Evolutionary conservation across 2,113 vertebrate species (phyloP), one percentile per base, ranked within the genome.

Genomic region (Mesocricetus auratus): DNA sequence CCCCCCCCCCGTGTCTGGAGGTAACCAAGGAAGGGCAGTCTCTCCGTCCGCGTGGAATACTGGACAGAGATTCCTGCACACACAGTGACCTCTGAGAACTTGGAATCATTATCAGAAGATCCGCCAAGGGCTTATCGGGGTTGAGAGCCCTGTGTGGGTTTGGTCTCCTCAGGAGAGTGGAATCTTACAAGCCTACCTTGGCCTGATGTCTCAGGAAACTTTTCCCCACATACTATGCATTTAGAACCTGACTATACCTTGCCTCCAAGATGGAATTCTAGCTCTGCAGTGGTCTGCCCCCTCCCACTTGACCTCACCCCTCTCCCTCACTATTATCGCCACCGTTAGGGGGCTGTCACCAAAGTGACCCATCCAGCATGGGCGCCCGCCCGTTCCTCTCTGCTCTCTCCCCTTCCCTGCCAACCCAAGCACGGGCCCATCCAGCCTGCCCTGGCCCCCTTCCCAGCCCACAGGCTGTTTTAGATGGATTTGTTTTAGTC

Each of bases 401-500:
- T 56, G 12, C 5, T 19, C 36, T 36, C 39, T 26, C 75, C 17
- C 50, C 11, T 42, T 36, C 31, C 6, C 36, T 36, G 26, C 26
- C 15, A 7, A 24, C 7, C 33, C 26, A 5, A 17, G 7, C 17
- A 4, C 1, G 0, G 7, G 8, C 36, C 53, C n/a, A 5, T 12
- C n/a, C 45, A 42, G 53, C 86, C 29, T 26, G 17, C 68, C 12
- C 19, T 66, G 83, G 78, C 78, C 0, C 2, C 0, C 22, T 1
- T 3, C 77, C 73, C 31, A 47, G 83, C 45, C 8, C 71, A 19
- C 62, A 42, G 39, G 36, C 81, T 1, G 26, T 36, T 12, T n/a
- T 45, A 2, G 1, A 33, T 0, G 7, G 71, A 58, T 8, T 3
- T 0, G 68, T n/a, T 69, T 33, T 5, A 24, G 3, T 10, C 0